These are phyloP conservation scores for Axinella damicornis DNA, from an alignment of 37 sponge, comb jelly and placozoan genomes.

Conservation along the genomic window DNA sequence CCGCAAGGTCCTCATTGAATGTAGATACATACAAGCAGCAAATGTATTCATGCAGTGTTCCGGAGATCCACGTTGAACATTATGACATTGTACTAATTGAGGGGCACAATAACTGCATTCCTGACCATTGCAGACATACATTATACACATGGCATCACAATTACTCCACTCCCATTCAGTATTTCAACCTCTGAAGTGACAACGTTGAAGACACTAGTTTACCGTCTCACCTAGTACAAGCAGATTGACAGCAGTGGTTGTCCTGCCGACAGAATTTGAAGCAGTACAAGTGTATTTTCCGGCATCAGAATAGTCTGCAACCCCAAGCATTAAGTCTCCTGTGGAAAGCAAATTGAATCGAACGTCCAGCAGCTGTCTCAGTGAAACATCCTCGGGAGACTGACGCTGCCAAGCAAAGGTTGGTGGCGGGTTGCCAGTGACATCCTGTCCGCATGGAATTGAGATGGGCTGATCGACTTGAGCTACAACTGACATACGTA, in stretches of 20 bases:
- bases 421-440: neutral
- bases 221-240: constrained; percentile 12
- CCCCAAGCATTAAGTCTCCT: neutral
- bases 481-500: neutral
- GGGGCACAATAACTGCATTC: no score
- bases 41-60: no score
- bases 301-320: neutral
- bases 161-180: no score
- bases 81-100: no score
- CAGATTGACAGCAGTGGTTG: neutral
- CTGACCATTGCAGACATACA: no score
- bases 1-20: no score
- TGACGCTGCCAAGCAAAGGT: constrained; percentile 1
- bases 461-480: neutral
- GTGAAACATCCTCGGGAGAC: neutral
- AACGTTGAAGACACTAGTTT: no score
- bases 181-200: no score
- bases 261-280: neutral
- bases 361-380: no score
- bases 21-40: no score
- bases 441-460: constrained; percentile 7
- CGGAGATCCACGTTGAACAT: no score
- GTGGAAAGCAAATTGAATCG: neutral
- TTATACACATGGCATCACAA: no score
- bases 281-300: constrained; percentile 23